These are phyloP conservation scores for Halotydeus destructor DNA, from an alignment of 1,140 invertebrate species.

Conservation along the genomic window DNA sequence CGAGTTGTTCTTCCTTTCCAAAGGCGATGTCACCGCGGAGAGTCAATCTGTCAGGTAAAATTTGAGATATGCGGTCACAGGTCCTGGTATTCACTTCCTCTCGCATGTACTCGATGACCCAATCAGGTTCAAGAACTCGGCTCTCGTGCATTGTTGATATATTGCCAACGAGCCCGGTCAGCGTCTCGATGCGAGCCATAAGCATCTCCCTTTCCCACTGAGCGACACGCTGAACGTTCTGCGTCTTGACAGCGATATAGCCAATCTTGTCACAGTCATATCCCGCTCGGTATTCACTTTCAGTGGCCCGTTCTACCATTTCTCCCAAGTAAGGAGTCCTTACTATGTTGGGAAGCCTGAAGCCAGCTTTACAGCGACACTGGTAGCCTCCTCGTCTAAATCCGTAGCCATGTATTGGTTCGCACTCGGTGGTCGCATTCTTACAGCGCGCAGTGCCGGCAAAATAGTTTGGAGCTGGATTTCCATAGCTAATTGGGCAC, in stretches of 20 bases:
- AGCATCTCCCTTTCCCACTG: slow-evolving; percentile 14
- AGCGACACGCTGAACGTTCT: slow-evolving; percentile 17
- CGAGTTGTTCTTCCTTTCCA: slow-evolving; percentile 67
- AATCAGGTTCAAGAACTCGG: slow-evolving; percentile 15
- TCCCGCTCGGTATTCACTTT: slow-evolving; percentile 70
- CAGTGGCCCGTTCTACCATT: slow-evolving; percentile 73
- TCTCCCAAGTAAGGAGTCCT: slow-evolving; percentile 75
- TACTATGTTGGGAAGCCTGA: slow-evolving; percentile 59
- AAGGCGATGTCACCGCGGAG: slow-evolving; percentile 60
- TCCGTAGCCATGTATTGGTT: slow-evolving; percentile 85
- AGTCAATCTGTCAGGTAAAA: slow-evolving; percentile 42
- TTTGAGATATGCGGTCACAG: slow-evolving; percentile 13
- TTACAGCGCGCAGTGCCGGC: slow-evolving; percentile 76
- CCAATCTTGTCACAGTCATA: slow-evolving; percentile 79
- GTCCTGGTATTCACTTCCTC: slow-evolving; percentile 10
- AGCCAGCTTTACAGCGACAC: slow-evolving; percentile 75
- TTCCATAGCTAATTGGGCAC: slow-evolving; percentile 69
- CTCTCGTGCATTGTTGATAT: slow-evolving; percentile 3
- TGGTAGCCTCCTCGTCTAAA: slow-evolving; percentile 87
- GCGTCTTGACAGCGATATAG: slow-evolving; percentile 35
- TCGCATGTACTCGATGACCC: slow-evolving; percentile 13
- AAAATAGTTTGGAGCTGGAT: slow-evolving; percentile 69
- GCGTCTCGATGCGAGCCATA: slow-evolving; percentile 14
- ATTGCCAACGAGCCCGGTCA: slow-evolving; percentile 15
- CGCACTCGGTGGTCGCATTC: slow-evolving; percentile 83